Evolutionary conservation across 2,113 vertebrate genomes (phyloP), one percentile per base, ranked within the genome.

Genomic region (Rhea americana): DNA sequence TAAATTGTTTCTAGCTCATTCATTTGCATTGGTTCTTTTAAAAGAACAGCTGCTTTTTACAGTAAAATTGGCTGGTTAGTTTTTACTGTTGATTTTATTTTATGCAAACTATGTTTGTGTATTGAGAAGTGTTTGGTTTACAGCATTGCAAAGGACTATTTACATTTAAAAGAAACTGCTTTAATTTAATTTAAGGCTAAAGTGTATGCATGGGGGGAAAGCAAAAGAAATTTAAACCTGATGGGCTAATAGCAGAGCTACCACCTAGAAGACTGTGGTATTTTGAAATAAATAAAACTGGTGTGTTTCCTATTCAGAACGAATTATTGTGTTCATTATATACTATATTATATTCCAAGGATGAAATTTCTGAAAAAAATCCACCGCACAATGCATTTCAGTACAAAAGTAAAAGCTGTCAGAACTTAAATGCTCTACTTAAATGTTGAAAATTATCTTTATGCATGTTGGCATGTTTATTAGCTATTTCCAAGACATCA

Each of bases 401-500:
- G 32, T 32, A 45, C 9, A 67, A 62, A 93, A 84, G 17, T 62
- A 70, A 26, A 83, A 83, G 59, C 8, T 75, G 25, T 86, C 76
- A 68, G 32, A 90, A 85, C 17, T 5, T 70, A 24, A 91, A 78
- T 32, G 35, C n/a, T 65, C 32, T 53, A 59, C 86, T 10, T 37
- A 53, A 51, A 55, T 47, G 53, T 3, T 75, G 70, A 86, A 86
- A 86, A 78, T 66, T 0, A 75, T 19, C 51, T 87, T 90, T 56
- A 94, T 77, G n/a, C 43, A 70, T 47, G 51, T 82, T 92, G 87
- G 51, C 73, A 82, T 65, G 51, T 76, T 93, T 95, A 83, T 73
- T 82, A 81, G 51, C 55, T 62, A 88, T 86, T 92, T 68, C 77
- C 81, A 68, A 43, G 41, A 56, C 87, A 93, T 48, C 70, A 67